Evolutionary conservation across 1,140 invertebrate genomes (phyloP).

Genomic region (Drosophila murphyi): DNA sequence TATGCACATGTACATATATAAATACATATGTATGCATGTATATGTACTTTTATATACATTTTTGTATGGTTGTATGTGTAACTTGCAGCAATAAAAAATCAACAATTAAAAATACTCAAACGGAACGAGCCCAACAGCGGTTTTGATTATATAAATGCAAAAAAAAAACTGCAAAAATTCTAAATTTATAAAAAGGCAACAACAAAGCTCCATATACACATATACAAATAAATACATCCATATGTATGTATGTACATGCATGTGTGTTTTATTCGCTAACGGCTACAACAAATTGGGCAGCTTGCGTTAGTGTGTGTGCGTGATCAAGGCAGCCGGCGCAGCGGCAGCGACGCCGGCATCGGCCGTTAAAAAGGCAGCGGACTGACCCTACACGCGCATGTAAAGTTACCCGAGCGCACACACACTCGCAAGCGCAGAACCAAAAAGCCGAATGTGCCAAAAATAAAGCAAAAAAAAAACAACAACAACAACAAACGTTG

Average conservation of each 20-base stretch:
- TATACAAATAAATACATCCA: neutral
- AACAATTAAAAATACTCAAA: conserved; percentile 53
- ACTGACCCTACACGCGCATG: conserved; percentile 82
- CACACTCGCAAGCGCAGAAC: conserved; percentile 38
- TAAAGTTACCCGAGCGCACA: conserved; percentile 69
- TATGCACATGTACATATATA: neutral
- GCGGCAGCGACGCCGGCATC: conserved; percentile 55
- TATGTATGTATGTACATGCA: conserved; percentile 19
- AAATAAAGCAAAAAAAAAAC: conserved; percentile 67
- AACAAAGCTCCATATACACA: conserved; percentile 37
- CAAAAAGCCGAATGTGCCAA: conserved; percentile 72
- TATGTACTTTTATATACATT: no score
- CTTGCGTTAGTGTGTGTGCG: conserved; percentile 47
- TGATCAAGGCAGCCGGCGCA: conserved; percentile 71
- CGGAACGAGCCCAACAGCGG: conserved; percentile 47
- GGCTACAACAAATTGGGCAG: conserved; percentile 79
- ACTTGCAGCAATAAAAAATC: conserved; percentile 36
- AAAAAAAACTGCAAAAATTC: conserved; percentile 55
- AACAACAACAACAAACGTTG: conserved; percentile 49
- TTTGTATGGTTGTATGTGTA: conserved; percentile 4
- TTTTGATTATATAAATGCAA: conserved; percentile 56
- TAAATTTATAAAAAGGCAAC: conserved; percentile 58
- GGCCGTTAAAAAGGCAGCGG: conserved; percentile 76
- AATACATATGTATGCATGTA: neutral
- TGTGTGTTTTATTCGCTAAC: conserved; percentile 68